Conservation (phyloP, 2,888 invertebrate species). For the Cosmopolites sordidus region DNA sequence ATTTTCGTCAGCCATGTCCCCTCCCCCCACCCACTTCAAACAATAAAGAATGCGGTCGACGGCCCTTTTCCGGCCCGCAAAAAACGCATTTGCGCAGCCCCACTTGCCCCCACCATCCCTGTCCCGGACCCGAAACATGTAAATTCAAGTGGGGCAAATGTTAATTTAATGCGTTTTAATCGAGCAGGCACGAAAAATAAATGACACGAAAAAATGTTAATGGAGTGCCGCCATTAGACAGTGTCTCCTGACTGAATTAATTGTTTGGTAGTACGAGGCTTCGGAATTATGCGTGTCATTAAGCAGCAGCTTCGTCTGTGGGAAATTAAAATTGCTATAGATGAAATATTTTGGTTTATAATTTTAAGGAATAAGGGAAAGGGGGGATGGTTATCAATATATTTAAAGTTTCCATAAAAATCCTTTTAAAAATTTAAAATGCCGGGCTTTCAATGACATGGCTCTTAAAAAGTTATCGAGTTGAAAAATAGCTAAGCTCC, state of each 20-base stretch:
- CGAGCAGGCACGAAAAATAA: constrained; percentile 37
- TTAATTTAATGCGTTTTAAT: constrained; percentile 29
- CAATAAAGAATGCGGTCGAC: constrained; percentile 12
- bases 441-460: too few species aligned
- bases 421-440: too few species aligned
- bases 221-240: constrained; percentile 39
- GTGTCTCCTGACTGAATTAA: constrained; percentile 38
- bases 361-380: too few species aligned
- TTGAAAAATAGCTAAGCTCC: too few species aligned
- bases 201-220: constrained; percentile 45
- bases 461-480: too few species aligned
- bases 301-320: constrained; percentile 14
- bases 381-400: too few species aligned
- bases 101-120: too few species aligned
- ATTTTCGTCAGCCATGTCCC: not conserved
- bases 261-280: constrained; percentile 32
- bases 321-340: constrained; percentile 3
- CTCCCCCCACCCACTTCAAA: not conserved
- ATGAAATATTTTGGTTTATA: not conserved
- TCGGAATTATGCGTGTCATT: constrained; percentile 37
- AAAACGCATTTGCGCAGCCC: constrained; percentile 7
- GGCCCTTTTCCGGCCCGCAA: constrained; percentile 7
- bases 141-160: constrained; percentile 24
- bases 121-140: constrained; percentile 9
- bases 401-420: too few species aligned